Conservation (phyloP, 2,797 vertebrate species). For the Novumbra hubbsi region DNA sequence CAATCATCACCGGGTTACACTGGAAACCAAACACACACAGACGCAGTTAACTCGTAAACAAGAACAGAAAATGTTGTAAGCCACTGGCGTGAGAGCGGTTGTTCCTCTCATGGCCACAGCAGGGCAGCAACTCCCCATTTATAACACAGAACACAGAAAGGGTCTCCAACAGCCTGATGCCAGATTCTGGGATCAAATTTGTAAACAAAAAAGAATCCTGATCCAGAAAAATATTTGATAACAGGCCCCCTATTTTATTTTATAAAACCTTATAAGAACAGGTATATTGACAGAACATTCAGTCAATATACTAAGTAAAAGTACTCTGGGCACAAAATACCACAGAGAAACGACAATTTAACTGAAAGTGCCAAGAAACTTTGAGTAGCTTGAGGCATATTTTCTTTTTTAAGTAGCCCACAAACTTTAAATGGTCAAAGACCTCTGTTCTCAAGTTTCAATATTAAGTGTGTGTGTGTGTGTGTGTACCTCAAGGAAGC, state of each 20-base stretch:
- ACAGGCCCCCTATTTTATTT: no score
- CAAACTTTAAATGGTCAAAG: no score
- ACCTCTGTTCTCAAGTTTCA: no score
- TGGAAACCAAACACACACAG: conserved; percentile 39
- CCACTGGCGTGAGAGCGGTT: neutral
- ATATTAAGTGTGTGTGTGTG: conserved; percentile 7
- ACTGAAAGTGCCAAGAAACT: neutral
- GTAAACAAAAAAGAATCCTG: no score
- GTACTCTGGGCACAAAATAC: neutral
- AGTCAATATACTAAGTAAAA: no score
- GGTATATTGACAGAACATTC: no score
- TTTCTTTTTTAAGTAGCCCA: no score
- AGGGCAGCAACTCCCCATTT: neutral
- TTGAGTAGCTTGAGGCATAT: no score
- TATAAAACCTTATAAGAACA: no score
- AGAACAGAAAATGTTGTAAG: neutral
- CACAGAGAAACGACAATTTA: neutral
- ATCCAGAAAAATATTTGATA: no score
- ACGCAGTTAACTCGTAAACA: conserved; percentile 4
- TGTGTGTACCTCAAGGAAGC: conserved; percentile 84
- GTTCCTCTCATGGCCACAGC: neutral
- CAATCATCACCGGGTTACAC: conserved; percentile 83
- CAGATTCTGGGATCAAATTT: no score
- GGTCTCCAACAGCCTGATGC: no score
- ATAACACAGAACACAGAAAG: neutral